These are phyloP conservation scores for Monodelphis domestica DNA, from an alignment of 2,797 vertebrate genomes.

Conservation along the genomic window DNA sequence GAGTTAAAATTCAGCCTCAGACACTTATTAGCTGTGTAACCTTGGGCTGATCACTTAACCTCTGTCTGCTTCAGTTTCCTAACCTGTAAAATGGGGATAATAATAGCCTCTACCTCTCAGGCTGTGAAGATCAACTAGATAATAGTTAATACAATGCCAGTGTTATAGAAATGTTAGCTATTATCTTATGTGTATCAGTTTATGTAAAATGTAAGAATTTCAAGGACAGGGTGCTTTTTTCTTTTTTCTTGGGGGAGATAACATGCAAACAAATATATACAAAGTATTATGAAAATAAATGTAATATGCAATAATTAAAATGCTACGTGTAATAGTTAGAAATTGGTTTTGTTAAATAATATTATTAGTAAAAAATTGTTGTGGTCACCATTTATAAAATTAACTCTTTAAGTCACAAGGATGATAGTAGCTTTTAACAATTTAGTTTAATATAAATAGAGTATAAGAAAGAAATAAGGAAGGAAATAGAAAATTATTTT, in stretches of 20 bases:
- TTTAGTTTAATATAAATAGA: no score
- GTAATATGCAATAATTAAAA: no score
- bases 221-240: not conserved
- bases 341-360: no score
- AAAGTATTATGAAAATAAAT: no score
- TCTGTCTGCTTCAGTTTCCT: not conserved
- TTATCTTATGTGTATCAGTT: not conserved
- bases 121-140: not conserved
- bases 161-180: not conserved
- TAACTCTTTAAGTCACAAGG: no score
- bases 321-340: no score
- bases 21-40: not conserved
- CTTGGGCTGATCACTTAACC: not conserved
- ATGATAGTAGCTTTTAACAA: no score
- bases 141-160: not conserved
- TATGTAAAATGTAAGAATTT: not conserved
- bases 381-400: no score
- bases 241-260: not conserved
- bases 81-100: not conserved
- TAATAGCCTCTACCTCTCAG: not conserved
- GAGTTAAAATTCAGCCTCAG: not conserved
- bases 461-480: no score
- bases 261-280: no score
- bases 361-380: no score
- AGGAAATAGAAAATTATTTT: no score